phyloP scores from a whole-genome alignment of 2,797 vertebrate genomes.

The Enteromius fasciolatus region DNA sequence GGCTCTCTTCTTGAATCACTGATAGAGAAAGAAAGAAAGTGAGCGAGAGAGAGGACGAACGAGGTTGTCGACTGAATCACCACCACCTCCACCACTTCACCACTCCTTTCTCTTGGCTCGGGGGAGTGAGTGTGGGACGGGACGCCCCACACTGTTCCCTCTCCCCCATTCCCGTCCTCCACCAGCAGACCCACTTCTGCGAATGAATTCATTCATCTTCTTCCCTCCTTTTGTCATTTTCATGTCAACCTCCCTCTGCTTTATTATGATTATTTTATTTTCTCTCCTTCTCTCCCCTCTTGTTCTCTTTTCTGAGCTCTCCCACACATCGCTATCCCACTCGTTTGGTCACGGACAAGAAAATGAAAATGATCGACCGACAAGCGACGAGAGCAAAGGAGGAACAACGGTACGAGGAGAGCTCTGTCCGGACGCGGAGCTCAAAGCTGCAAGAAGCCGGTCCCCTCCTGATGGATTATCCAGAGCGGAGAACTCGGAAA shows the following conservation, averaged over 20 bases:
- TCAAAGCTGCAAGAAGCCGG: slow-evolving; percentile 63
- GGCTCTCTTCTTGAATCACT: slow-evolving; percentile 50
- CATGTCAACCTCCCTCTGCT: slow-evolving; percentile 53
- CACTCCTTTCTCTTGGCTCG: slow-evolving; percentile 48
- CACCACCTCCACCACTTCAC: slow-evolving; percentile 61
- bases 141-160: slow-evolving; percentile 46
- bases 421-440: slow-evolving; percentile 36
- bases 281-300: slow-evolving; percentile 34
- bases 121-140: slow-evolving; percentile 61
- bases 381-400: slow-evolving; percentile 31
- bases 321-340: slow-evolving; percentile 58
- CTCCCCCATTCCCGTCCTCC: slow-evolving; percentile 45
- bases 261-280: slow-evolving; percentile 43
- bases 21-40: slow-evolving; percentile 40
- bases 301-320: slow-evolving; percentile 28
- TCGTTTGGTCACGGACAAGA: slow-evolving; percentile 53
- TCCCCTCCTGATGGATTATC: slow-evolving; percentile 67
- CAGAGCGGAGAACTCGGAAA: slow-evolving; percentile 66
- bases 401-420: slow-evolving; percentile 41
- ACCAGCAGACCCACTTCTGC: slow-evolving; percentile 48
- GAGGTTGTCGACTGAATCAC: slow-evolving; percentile 63
- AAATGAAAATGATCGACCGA: slow-evolving; percentile 59
- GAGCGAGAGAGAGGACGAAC: slow-evolving; percentile 41
- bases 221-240: slow-evolving; percentile 46
- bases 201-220: slow-evolving; percentile 59